Evolutionary conservation across 2,113 vertebrate genomes (phyloP).

Genomic region (Channa argus): DNA sequence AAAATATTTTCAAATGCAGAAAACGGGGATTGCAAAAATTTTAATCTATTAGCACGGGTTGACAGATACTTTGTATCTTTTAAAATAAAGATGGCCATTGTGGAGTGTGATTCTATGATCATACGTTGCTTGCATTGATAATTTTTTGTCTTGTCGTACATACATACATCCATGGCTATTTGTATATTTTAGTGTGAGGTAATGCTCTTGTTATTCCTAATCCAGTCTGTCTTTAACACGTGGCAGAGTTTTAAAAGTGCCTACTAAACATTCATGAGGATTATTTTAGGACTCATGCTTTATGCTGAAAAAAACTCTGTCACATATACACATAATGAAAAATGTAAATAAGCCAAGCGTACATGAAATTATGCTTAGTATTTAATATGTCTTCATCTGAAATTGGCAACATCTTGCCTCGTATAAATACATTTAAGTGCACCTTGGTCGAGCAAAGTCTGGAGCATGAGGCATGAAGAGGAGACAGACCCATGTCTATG

Average conservation of each 20-base stretch:
- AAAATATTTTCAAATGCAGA: neutral
- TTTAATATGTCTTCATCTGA: constrained; percentile 63
- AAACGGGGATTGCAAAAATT: neutral
- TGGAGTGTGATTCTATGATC: constrained; percentile 46
- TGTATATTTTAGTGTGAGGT: constrained; percentile 60
- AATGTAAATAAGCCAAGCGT: constrained; percentile 22
- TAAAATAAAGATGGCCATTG: neutral
- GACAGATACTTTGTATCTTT: no score
- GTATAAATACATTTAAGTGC: constrained; percentile 78
- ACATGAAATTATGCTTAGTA: constrained; percentile 24
- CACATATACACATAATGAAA: constrained; percentile 19
- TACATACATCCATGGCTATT: constrained; percentile 21
- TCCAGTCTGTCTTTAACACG: constrained; percentile 39
- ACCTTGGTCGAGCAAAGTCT: constrained; percentile 65
- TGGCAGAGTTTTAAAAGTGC: constrained; percentile 63
- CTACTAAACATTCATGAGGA: constrained; percentile 42
- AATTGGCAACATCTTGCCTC: constrained; percentile 51
- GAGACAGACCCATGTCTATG: neutral
- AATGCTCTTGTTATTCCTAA: constrained; percentile 55
- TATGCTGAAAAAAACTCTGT: constrained; percentile 17
- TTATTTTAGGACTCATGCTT: constrained; percentile 31
- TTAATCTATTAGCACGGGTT: no score
- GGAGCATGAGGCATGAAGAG: constrained; percentile 35
- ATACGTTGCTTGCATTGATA: constrained; percentile 37
- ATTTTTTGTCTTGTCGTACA: constrained; percentile 23